These are phyloP conservation scores for Musca vetustissima DNA, from an alignment of 1,140 invertebrate species.

Conservation along the genomic window DNA sequence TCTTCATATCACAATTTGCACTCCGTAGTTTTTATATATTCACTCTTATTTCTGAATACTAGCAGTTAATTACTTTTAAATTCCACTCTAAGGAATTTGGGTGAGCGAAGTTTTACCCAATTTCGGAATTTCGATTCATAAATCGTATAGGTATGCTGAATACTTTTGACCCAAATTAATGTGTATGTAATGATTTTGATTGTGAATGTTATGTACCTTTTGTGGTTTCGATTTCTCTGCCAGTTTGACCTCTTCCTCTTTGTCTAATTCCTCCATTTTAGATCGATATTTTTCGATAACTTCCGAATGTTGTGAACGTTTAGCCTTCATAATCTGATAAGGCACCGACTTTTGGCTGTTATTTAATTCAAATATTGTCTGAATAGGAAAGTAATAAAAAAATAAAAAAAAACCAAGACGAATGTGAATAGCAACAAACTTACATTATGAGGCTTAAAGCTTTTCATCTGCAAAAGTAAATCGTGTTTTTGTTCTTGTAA, in stretches of 20 bases:
- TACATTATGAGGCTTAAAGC: conserved; percentile 81
- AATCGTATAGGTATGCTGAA: no score
- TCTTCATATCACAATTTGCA: no score
- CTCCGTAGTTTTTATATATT: no score
- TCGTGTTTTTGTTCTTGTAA: conserved; percentile 55
- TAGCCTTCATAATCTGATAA: conserved; percentile 72
- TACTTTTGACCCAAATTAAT: no score
- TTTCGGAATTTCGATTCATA: no score
- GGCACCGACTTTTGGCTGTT: conserved; percentile 75
- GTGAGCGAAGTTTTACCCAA: no score
- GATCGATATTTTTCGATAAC: conserved; percentile 59
- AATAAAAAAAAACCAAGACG: conserved; percentile 33
- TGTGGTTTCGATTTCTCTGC: conserved; percentile 33
- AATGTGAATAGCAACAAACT: conserved; percentile 48
- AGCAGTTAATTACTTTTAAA: no score
- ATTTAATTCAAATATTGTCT: conserved; percentile 95
- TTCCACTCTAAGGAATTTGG: no score
- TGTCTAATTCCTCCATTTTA: conserved; percentile 48
- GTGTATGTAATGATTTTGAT: neutral
- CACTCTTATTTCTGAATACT: no score
- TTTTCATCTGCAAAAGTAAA: conserved; percentile 77
- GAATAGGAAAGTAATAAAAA: conserved; percentile 36
- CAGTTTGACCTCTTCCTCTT: conserved; percentile 44
- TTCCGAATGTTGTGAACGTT: conserved; percentile 67
- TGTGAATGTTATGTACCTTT: conserved; percentile 20